Base-by-base conservation (phyloP, 2,797 vertebrate species). In the Notolepis coatsorum region DNA sequence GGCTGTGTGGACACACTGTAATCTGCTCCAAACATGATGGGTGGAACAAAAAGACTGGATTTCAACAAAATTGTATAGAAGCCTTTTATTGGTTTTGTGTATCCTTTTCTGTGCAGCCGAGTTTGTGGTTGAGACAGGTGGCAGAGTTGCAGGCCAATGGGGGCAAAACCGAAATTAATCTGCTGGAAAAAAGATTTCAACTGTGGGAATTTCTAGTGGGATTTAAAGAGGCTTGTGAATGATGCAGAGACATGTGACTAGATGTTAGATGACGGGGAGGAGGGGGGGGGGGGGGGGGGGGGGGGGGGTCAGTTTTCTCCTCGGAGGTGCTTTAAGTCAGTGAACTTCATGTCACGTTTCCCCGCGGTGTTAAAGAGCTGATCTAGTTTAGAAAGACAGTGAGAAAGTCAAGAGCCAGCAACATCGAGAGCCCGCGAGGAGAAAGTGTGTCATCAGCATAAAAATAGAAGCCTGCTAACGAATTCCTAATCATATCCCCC, bases 371-470 rank as follows among this genome's bases (percentile, higher is more conserved):
- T 84, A 91, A 92, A 91, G 86, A 90, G 86, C 89, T 90, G 89
- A 91, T 91, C 88, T 86, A 93, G 89, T 93, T 93, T 81, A 51
- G 71, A 90, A 88, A 86, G 83, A 87, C 77, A 78, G 82, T 42
- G 85, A 88, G 84, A 91, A 91, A 90, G 87, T 91, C 85, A 83
- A 87, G 88, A 88, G 87, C 77, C 80, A 89, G 88, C 85, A 88
- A 84, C 83, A 88, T 63, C 46, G 41, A 69, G 75, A 78, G 82
- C 84, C 81, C 57, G 57, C 73, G 84, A 90, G 82, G 86, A 81
- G 89, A 92, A 94, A 92, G 88, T 93, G 89, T 92, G 92, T 92
- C 93, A 93, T 94, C 91, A 92, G 90, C 90, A 92, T 91, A 91
- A 92, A 93, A 93, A 93, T 92, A 93, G 92, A 91, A 92, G 84